Base-by-base conservation (phyloP, 2,888 invertebrate species). In the Lepidocyrtoides sp. region DNA sequence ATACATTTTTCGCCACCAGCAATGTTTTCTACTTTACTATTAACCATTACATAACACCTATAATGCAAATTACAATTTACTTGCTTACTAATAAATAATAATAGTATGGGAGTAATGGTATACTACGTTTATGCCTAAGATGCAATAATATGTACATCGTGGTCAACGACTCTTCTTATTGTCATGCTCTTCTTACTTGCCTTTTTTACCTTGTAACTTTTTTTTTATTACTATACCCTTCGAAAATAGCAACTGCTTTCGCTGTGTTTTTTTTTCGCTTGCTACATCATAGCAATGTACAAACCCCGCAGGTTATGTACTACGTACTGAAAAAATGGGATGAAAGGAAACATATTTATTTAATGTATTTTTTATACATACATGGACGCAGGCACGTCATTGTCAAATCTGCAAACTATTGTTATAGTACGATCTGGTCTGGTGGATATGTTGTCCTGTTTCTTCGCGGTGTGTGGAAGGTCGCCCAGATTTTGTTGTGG, bases 401-500 rank as follows among this genome's bases (percentile, higher is more conserved):
- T 72, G 72, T 72, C 44, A 72, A 44, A 44, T 32, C 32, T 66
- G 66, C 32, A 20, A 0, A 23, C 8, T 72, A 20, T 41, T 51
- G 12, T 44, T 48, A n/a, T 26, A 2, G n/a, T 29, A 14, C 77
- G 29, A 8, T n/a, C 48, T 29, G 7, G 48, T 14, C 29, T 14
- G 8, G 26, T 17, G 20, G 20, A 26, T 63, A 10, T 12, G 17
- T 44, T 23, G 85, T 75, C 60, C 51, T 72, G 72, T 72, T 72
- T 72, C 72, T 41, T 77, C n/a, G 29, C 44, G 60, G 29, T 69
- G 17, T 36, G 84, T 60, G 77, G 89, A 89, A 89, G 89, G 89
- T 89, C 89, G 89, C 89, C 82, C 75, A 89, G 89, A 89, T 89
- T 89, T 54, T 75, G 89, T 89, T 83, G 89, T 89, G 89, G 89